A percentile compares a stretch with the other conserved stretches of the same genome.
Conservation (phyloP, 2,888 invertebrate genomes). For the Biston betularia region DNA sequence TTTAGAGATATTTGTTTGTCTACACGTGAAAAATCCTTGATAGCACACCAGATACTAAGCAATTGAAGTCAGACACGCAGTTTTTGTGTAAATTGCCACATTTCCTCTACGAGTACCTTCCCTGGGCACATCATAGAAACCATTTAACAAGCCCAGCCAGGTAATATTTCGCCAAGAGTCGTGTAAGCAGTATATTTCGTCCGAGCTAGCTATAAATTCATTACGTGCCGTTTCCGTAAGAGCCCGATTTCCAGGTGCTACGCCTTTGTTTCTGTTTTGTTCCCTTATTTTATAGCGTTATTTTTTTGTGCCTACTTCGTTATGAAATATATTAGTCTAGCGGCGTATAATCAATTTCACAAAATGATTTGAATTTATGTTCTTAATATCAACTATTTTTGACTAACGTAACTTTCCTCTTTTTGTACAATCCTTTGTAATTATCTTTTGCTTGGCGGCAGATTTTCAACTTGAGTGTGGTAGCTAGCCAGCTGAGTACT, state of each 20-base stretch:
- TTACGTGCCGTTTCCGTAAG: constrained; percentile 37
- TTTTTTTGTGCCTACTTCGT: constrained; percentile 3
- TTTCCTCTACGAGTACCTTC: background rate
- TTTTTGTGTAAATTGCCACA: background rate
- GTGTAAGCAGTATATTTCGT: constrained; percentile 27
- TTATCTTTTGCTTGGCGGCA: too few species aligned
- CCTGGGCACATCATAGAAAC: background rate
- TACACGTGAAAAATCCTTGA: background rate
- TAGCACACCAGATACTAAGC: background rate
- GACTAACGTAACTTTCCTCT: too few species aligned
- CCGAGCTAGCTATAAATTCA: constrained; percentile 37
- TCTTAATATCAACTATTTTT: too few species aligned
- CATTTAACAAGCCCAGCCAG: constrained; percentile 8
- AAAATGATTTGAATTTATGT: too few species aligned
- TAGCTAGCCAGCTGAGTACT: too few species aligned
- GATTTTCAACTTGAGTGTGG: too few species aligned
- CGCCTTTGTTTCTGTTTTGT: constrained; percentile 36
- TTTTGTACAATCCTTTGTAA: too few species aligned
- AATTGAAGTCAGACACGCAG: background rate
- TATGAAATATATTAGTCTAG: background rate
- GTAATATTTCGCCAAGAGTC: constrained; percentile 17
- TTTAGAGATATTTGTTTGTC: too few species aligned
- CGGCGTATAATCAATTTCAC: background rate
- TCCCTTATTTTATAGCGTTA: constrained; percentile 28
- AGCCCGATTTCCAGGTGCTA: constrained; percentile 32